phyloP scores from a whole-genome alignment of 2,888 invertebrate genomes.

The Phalangium opilio region DNA sequence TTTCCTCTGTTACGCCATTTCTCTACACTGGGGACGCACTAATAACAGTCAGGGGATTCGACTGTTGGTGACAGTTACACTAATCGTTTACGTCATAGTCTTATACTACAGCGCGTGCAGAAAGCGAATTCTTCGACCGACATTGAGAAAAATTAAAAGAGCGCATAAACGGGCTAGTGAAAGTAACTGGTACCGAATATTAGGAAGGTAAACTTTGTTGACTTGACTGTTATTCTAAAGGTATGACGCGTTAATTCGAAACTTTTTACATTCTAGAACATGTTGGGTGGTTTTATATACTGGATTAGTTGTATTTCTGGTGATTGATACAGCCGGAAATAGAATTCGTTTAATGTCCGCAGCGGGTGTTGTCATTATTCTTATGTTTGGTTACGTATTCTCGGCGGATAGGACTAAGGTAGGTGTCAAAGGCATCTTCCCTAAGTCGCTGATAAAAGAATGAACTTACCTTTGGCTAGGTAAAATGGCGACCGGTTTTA shows the following conservation, averaged over 20 bases:
- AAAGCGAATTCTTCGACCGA: slow-evolving; percentile 5
- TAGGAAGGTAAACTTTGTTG: too few relatives aligned
- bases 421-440: background rate
- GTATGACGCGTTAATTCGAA: too few relatives aligned
- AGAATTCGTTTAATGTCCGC: slow-evolving; percentile 11
- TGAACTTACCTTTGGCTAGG: slow-evolving; percentile 9
- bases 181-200: too few relatives aligned
- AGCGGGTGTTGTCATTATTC: slow-evolving; percentile 12
- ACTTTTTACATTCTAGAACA: background rate
- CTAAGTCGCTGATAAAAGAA: background rate
- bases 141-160: too few relatives aligned
- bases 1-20: slow-evolving; percentile 4
- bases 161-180: too few relatives aligned
- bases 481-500: slow-evolving; percentile 32
- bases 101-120: slow-evolving; percentile 6
- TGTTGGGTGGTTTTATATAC: background rate
- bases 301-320: slow-evolving; percentile 4
- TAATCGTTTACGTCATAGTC: slow-evolving; percentile 36
- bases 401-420: slow-evolving; percentile 7
- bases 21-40: background rate
- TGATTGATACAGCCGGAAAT: slow-evolving; percentile 6
- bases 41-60: slow-evolving; percentile 51
- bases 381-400: slow-evolving; percentile 14
- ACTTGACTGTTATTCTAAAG: too few relatives aligned
- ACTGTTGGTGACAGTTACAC: slow-evolving; percentile 47